Evolutionary conservation across 2,113 vertebrate genomes (phyloP), one percentile per base, ranked within the genome.

Genomic region (Melozone crissalis): DNA sequence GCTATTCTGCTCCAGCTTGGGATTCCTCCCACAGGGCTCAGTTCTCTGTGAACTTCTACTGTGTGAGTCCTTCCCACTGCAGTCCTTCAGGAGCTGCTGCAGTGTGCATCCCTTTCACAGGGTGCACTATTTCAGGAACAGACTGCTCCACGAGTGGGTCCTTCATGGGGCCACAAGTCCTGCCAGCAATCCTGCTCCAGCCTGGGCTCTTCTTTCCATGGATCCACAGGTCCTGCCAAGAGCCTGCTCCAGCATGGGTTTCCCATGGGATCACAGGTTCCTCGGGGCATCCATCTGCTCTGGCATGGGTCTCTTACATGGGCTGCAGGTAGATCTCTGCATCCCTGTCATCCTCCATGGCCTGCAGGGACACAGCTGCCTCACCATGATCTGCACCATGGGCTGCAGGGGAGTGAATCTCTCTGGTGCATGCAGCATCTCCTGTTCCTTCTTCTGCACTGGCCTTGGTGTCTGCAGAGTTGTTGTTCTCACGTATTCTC

Each of bases 341-440:
- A n/a, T 8, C 14, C 24, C 3, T 5, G 46, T 23, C 7, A 9
- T 7, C 3, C 7, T 57, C 49, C n/a, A 4, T 8, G 15, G 24
- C 33, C 85, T 80, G 17, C 30, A 49, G 75, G 39, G 39, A 39
- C 39, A 39, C 39, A 39, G 39, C 39, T 39, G 39, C 19, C 31
- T 44, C 37, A 24, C 23, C 23, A 1, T 9, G 37, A 3, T 5
- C 57, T 30, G 7, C 49, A 11, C 41, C 51, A n/a, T 0, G 1
- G 33, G 22, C 27, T 72, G 15, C 39, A 19, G 46, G 9, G 26
- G 54, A 67, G 41, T 7, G 61, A 74, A 55, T 11, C 47, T 80
- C 26, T 47, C 18, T 2, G 0, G 18, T 0, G 0, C 5, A 54
- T 62, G 62, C 8, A 68, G 27, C 27, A 15, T 1, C 13, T 68